Evolutionary conservation across 2,113 vertebrate species (phyloP), one percentile per base, ranked within the genome.

Genomic region (Hemiprocne comata): DNA sequence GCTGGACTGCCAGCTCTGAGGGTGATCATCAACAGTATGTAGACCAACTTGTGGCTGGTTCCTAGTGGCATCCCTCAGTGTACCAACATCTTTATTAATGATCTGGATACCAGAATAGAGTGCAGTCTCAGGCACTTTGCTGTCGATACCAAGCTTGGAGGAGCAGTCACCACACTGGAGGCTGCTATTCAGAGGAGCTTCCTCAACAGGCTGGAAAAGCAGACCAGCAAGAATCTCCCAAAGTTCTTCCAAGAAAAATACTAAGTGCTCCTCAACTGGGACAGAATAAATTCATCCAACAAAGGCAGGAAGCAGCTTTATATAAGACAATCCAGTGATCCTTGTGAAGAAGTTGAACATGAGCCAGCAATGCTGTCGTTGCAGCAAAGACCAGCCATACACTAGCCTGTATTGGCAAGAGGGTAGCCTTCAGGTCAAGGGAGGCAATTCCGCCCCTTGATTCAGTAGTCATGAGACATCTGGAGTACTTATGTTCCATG

Each of bases 1-100:
- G 53, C 26, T 51, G 54, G 36, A 42, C 26, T 55, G 31, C 34
- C 23, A 72, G 50, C 25, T 71, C 51, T 69, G 13, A 61, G 4
- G 4, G 26, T 28, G 18, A 7, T 29, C 13, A 9, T 31, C 51
- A 73, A 33, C 29, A 54, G n/a, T 2, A 46, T 4, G 0, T 1
- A 34, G 46, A 48, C 28, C 65, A 87, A 4, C 24, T 31, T 36
- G 19, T 31, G 25, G 17, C 34, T 26, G 20, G 26, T 42, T 84
- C 67, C 67, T 73, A 69, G 11, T 7, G 29, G 50, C 29, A 86
- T 11, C 70, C 55, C 42, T 69, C 42, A 46, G 61, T 9, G 42
- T 23, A 34, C 29, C 57, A 79, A 62, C 34, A 55, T 3, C 42
- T 67, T 73, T 33, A 57, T 29, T 57, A 83, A 61, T 1, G 0